Evolutionary conservation across 2,113 vertebrate species (phyloP), one percentile per base, ranked within the genome.

Genomic region (Meles meles): DNA sequence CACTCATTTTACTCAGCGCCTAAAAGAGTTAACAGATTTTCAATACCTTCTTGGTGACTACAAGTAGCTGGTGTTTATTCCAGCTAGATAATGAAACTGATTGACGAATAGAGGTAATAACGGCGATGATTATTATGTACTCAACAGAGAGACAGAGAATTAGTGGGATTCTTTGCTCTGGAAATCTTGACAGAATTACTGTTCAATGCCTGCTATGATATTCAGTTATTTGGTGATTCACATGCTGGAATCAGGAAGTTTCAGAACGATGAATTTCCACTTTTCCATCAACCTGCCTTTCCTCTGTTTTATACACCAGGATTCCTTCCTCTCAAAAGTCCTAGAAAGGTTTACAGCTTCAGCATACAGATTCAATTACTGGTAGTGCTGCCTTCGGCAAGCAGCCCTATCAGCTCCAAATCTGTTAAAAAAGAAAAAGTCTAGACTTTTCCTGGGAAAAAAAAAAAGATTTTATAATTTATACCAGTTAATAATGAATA

Each of bases 351-450:
- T 94, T 88, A 77, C 76, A 67, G 71, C 71, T 92, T 95, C 80
- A 69, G 89, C 96, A 96, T 86, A 94, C 94, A 98, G 95, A 98
- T 96, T 97, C 90, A 97, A 95, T 96, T 97, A 96, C 74, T 72
- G 47, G 29, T 42, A 77, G 69, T 92, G 69, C 29, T 55, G 96
- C 96, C 84, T 88, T 37, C 34, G 95, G 97, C 95, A 59, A 77
- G 49, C 44, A 88, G 84, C 76, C 63, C 42, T 77, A 96, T 95
- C 97, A 80, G 72, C 76, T 96, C 59, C 92, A 88, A 95, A 96
- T 96, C 90, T 97, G 96, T 90, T 98, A 82, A 88, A 91, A 83
- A 97, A 94, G 83, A 95, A 95, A 94, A 95, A 97, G 92, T 63
- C 87, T 90, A 94, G 65, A 92, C 63, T 96, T 96, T 96, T 96